Percentiles rank a stretch among this genome's conserved stretches.
Conservation (phyloP, 1,140 invertebrate species). For the Drosophila athabasca region DNA sequence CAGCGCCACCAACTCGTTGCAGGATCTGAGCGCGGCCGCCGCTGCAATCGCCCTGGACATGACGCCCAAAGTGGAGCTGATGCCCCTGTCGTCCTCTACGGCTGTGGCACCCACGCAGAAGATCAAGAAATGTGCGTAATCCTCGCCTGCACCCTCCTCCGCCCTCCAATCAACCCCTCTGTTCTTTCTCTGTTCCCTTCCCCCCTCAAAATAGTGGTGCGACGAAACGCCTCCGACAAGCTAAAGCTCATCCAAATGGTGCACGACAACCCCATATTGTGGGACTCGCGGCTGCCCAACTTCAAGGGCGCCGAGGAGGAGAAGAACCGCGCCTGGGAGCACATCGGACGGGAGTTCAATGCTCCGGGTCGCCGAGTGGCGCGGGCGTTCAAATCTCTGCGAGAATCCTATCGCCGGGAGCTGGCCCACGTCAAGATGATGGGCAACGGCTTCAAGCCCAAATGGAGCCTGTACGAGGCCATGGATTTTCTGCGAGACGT, state of each 20-base stretch:
- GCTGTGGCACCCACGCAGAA: constrained; percentile 58
- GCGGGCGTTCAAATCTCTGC: constrained; percentile 76
- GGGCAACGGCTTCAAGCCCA: constrained; percentile 79
- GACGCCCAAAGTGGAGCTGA: constrained; percentile 62
- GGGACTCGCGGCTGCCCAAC: constrained; percentile 81
- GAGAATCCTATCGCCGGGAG: constrained; percentile 81
- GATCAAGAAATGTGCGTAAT: constrained; percentile 78
- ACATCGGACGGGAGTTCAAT: constrained; percentile 79
- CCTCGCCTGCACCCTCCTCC: neutral
- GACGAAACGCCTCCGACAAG: constrained; percentile 80
- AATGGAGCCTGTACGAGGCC: constrained; percentile 79
- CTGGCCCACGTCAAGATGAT: constrained; percentile 79
- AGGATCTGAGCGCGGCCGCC: constrained; percentile 70
- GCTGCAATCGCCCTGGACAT: constrained; percentile 72
- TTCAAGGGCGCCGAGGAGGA: constrained; percentile 83
- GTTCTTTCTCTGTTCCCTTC: neutral
- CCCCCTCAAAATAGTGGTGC: constrained; percentile 60
- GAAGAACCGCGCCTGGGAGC: constrained; percentile 80
- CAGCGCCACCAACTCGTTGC: constrained; percentile 66
- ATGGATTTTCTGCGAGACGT: constrained; percentile 81
- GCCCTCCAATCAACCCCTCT: neutral
- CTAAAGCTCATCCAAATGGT: constrained; percentile 82
- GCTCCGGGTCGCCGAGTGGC: constrained; percentile 77
- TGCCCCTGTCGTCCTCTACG: constrained; percentile 19
- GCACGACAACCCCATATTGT: constrained; percentile 80